Base-by-base conservation (phyloP, 2,113 vertebrate genomes). In the Psilopogon haemacephalus region DNA sequence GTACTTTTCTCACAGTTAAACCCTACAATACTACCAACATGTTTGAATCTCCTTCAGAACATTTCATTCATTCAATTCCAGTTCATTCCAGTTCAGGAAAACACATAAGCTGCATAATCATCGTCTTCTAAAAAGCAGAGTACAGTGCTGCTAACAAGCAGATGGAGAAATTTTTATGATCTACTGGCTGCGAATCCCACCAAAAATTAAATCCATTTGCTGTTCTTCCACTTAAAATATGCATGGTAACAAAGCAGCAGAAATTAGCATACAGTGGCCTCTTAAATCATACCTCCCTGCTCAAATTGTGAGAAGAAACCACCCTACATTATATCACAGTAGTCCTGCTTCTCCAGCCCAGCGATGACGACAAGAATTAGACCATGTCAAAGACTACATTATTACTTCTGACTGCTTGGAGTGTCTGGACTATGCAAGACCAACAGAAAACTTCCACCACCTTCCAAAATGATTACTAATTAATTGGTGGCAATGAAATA, bases 181-280 rank as follows among this genome's bases (percentile, higher is more conserved):
- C 55, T 74, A 64, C 64, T 85, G 85, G 46, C 78, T 86, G 55
- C 59, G 86, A 85, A 68, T 76, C 20, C 84, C 67, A 68, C 32
- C 32, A 86, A 59, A 89, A 94, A 94, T 91, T 88, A 90, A 93
- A 89, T 63, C 89, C 58, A 73, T 82, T 95, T 89, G 68, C 64
- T 82, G 13, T 59, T 90, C 56, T 89, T 68, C 60, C 32, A 80
- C 55, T 96, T 83, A 65, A 90, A 95, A 89, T 69, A 64, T 12
- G 33, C 62, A 89, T 48, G 19, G 74, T 72, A 90, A 87, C 81
- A 95, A 94, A 87, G 35, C 81, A 92, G 87, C 40, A 92, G 60
- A 89, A 91, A 92, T 82, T 83, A 89, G 68, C n/a, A 65, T 93
- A 79, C 55, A 67, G n/a, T 60, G 32, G 60, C 60, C 63, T 92